Base-by-base conservation (phyloP, 2,888 invertebrate species). In the Morinoia aosen region DNA sequence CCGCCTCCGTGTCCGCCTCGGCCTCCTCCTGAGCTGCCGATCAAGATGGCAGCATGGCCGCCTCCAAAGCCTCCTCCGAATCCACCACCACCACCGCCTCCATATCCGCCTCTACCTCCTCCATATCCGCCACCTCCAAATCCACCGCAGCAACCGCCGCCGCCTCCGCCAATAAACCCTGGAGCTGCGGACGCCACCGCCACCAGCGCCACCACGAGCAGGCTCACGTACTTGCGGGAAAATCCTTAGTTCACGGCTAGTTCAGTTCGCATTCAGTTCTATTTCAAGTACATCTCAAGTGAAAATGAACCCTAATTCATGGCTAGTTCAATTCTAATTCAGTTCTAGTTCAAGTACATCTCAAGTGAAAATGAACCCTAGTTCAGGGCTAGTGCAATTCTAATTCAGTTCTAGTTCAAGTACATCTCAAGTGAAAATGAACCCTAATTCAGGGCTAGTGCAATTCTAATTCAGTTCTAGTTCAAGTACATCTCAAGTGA, bases 81-180 rank as follows among this genome's bases (percentile, higher is more conserved):
- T 93, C 93, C 93, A 93, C 93, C 93, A 39, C 93, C 93, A 93
- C 93, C 93, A 39, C 93, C 58, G 16, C 93, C 58, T 57, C 93
- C 93, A 57, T 57, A 14, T 19, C 93, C 93, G 33, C 57, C 56
- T 11, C 90, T 25, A 33, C 93, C 93, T 12, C 93, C 93, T 93
- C 93, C 93, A 12, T 57, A 93, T 57, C 93, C 93, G 33, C 93
- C 93, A 2, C 56, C 56, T 56, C 93, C 93, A 57, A 5, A 56
- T 0, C 93, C 93, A 57, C 93, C 93, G 56, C 56, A 57, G 56
- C 93, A 39, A 25, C 93, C 93, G 16, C 93, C 93, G 12, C 93
- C 56, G 56, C 93, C 91, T 10, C 90, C 90, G 16, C 93, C 93
- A 33, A 93, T 48, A 57, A 57, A 93, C 57, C 93, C 93, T 57